Evolutionary conservation across 2,113 vertebrate species (phyloP), one percentile per base, ranked within the genome.

Genomic region (Pollachius pollachius): DNA sequence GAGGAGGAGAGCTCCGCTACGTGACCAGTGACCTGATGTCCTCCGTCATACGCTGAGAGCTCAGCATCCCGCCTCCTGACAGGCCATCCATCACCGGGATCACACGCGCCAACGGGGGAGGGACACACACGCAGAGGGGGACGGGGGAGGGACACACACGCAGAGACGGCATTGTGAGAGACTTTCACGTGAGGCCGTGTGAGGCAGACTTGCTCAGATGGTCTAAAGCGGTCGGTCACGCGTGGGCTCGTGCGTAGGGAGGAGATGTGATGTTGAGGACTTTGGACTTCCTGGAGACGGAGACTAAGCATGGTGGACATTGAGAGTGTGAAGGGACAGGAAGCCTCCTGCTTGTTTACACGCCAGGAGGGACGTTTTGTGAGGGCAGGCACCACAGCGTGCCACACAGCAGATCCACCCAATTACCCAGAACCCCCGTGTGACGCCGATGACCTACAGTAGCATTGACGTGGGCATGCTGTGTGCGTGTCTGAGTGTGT

Each of bases 81-180:
- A 89, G 89, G 90, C 84, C 88, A 91, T 92, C 89, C 88, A 89
- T 92, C 92, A 92, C 70, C 11, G 74, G 48, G 84, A 87, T 89
- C 87, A 86, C 86, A 89, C 86, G 88, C 21, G 21, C 21, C 21
- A 2, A 23, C 21, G 30, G 30, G 27, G 27, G 4, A 27, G 27
- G 27, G 27, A 27, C 27, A 4, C 27, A 27, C 27, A 27, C 27
- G 27, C 27, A 27, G 2, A 27, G 27, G 27, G 27, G 27, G 4
- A 27, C 27, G 27, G 27, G 30, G 30, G 30, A 30, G 5, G 30
- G 30, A 67, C 63, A 11, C 21, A 66, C 48, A 66, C 48, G 59
- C 57, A 59, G 4, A 17, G 6, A 59, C 15, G 9, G 15, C 56
- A 57, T 1, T 2, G 2, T 23, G 5, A 57, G 5, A n/a, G 15